A percentile compares a stretch with the other conserved stretches of the same genome.
Evolutionary conservation across 2,113 vertebrate species (phyloP).

Genomic region (Oxygymnocypris stewartii): DNA sequence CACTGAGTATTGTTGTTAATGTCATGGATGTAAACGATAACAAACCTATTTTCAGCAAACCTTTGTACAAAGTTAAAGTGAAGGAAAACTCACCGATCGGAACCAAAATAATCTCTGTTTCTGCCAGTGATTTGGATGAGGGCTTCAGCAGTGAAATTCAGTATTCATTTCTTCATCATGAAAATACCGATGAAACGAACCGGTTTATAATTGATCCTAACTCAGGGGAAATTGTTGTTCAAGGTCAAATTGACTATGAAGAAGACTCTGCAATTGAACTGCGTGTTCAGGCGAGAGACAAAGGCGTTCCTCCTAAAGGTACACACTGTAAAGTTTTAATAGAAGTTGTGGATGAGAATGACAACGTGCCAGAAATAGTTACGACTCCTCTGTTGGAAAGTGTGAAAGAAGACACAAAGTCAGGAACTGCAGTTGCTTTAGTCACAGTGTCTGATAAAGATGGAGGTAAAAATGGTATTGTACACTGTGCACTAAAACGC

Average conservation of each 20-base stretch:
- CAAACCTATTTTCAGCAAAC: conserved; percentile 53
- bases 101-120: conserved; percentile 34
- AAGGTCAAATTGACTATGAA: conserved; percentile 67
- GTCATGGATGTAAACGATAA: conserved; percentile 63
- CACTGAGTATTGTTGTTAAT: conserved; percentile 42
- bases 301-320: background rate
- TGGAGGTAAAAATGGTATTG: conserved; percentile 44
- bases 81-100: conserved; percentile 51
- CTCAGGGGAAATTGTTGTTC: conserved; percentile 73
- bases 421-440: conserved; percentile 49
- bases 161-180: conserved; percentile 57
- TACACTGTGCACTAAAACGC: conserved; percentile 34
- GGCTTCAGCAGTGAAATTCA: conserved; percentile 42
- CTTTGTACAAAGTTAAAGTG: conserved; percentile 56
- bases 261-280: conserved; percentile 62
- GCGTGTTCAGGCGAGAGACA: conserved; percentile 49
- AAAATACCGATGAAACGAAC: conserved; percentile 45
- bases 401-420: conserved; percentile 48
- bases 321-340: conserved; percentile 7
- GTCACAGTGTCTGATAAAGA: conserved; percentile 54
- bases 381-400: background rate
- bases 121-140: conserved; percentile 62
- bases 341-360: conserved; percentile 14
- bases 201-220: conserved; percentile 66
- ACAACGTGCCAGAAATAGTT: conserved; percentile 52